Percentiles rank a stretch among this genome's conserved stretches.
phyloP scores from a whole-genome alignment of 2,797 vertebrate species.

The Coreius guichenoti region DNA sequence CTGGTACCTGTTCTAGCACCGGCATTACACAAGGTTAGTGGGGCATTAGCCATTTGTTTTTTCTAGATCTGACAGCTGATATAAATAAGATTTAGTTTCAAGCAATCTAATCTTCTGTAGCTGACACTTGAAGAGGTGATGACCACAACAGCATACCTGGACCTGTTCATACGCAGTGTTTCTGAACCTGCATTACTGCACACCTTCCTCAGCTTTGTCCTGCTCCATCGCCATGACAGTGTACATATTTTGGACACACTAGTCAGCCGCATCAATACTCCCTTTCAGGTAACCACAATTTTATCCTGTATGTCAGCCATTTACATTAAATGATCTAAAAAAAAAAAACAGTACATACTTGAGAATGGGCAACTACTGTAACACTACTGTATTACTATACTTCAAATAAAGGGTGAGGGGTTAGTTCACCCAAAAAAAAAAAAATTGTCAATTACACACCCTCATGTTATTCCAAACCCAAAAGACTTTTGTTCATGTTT shows the following conservation, averaged over 20 bases:
- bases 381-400: neutral
- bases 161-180: conserved; percentile 92
- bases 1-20: conserved; percentile 96
- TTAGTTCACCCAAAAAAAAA: neutral
- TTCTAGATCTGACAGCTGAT: neutral
- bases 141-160: conserved; percentile 96
- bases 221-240: conserved; percentile 91
- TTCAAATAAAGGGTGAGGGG: neutral
- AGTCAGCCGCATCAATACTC: conserved; percentile 96
- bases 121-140: conserved; percentile 96
- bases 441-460: neutral
- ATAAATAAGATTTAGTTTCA: neutral
- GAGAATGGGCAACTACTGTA: neutral
- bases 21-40: conserved; percentile 94
- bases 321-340: neutral
- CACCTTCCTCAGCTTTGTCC: conserved; percentile 94
- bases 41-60: neutral
- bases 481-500: neutral
- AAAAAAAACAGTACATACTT: neutral
- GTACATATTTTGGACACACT: conserved; percentile 94
- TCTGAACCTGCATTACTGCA: conserved; percentile 93
- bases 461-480: neutral
- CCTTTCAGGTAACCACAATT: conserved; percentile 85
- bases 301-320: neutral
- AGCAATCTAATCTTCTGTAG: conserved; percentile 67